Conservation (phyloP, 2,888 invertebrate genomes). For the Chalcosyrphus nemorum region DNA sequence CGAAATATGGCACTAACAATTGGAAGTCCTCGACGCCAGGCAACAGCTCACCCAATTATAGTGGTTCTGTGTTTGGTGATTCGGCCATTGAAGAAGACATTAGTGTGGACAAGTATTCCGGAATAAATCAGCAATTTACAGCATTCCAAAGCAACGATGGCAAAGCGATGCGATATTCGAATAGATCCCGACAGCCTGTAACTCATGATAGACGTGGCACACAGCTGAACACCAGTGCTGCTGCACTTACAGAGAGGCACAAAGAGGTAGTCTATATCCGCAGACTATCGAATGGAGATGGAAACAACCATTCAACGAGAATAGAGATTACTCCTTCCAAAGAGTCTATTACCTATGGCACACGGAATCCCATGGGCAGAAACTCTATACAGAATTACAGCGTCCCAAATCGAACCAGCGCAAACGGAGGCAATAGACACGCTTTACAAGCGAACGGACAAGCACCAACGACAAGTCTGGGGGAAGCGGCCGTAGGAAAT, state of each 20-base stretch:
- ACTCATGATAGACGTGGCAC: conserved; percentile 45
- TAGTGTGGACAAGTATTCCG: conserved; percentile 81
- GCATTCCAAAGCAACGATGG: conserved; percentile 78
- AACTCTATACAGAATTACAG: conserved; percentile 47
- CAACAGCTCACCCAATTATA: conserved; percentile 82
- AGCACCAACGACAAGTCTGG: conserved; percentile 34
- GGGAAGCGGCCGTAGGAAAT: conserved; percentile 74
- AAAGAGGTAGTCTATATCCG: conserved; percentile 81
- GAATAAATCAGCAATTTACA: conserved; percentile 79
- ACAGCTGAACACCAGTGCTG: conserved; percentile 49
- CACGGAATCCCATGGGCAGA: conserved; percentile 75
- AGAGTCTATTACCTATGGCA: conserved; percentile 79
- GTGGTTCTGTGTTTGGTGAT: conserved; percentile 82
- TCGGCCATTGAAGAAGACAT: conserved; percentile 82
- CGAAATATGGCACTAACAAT: conserved; percentile 75
- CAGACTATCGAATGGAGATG: conserved; percentile 79
- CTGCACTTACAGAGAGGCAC: conserved; percentile 76
- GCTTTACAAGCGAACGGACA: conserved; percentile 51
- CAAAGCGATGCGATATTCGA: conserved; percentile 78
- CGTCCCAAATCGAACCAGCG: conserved; percentile 51
- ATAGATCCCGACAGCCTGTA: conserved; percentile 73
- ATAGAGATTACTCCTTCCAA: conserved; percentile 81
- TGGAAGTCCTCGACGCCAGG: conserved; percentile 82
- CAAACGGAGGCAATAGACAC: conserved; percentile 26
- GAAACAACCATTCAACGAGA: conserved; percentile 79